Evolutionary conservation across 1,140 invertebrate genomes (phyloP), one percentile per base, ranked within the genome.

Genomic region (Drosophila bipectinata): DNA sequence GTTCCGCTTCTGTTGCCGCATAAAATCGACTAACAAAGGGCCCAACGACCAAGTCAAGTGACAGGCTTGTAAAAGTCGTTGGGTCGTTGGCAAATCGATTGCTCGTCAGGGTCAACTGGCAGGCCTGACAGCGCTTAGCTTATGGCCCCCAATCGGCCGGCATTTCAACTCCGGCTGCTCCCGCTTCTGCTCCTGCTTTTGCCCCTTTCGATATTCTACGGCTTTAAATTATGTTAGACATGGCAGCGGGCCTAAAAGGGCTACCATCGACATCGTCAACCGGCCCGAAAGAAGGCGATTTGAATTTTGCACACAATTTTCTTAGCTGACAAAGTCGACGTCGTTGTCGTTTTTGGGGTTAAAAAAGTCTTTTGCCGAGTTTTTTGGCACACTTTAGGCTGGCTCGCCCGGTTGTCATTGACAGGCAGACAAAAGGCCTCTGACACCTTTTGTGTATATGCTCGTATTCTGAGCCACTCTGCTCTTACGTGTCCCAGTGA

Each of bases 301-400:
- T 85, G 78, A 88, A 85, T 85, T 87, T 85, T 88, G 85, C 78
- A 75, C 82, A 82, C 82, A 87, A 82, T 81, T 77, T 83, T 77
- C 60, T 63, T 62, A 41, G 57, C 62, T 39, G 32, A 28, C 62
- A 55, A 39, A 56, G 51, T 45, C 60, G 14, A 49, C 72, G 58
- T 60, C 55, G 47, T 37, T 77, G 39, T 60, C 75, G 60, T 66
- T 58, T 60, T 39, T 66, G 53, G 51, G 64, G 64, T 81, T 87
- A 78, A 87, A 82, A 87, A 87, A 85, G 78, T 85, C 78, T 52
- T 85, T 88, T 55, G 48, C 67, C 72, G 54, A 66, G 51, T 56
- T 74, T 75, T 82, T 87, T 75, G 78, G 81, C 81, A 82, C 78
- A 75, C 64, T 82, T 87, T 67, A 28, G 83, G 62, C 74, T 44